Conservation (phyloP, 2,888 invertebrate species). For the Mesorhabditis belari region DNA sequence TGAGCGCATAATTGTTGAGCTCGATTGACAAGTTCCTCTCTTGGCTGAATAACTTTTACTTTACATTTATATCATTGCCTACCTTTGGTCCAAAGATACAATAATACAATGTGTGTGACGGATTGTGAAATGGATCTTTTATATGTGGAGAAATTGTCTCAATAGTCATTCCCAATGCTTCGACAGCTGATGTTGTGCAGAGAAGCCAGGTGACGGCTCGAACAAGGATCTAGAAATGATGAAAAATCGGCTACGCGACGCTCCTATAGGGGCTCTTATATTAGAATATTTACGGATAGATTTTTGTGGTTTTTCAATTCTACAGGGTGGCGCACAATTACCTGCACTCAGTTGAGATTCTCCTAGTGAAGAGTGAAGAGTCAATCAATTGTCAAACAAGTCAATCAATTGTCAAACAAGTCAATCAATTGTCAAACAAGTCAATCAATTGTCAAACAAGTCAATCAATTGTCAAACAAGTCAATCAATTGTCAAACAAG, state of each 20-base stretch:
- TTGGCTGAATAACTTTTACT: conserved; percentile 3
- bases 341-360: no score
- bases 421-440: no score
- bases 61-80: neutral
- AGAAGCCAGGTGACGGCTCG: conserved; percentile 46
- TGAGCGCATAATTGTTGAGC: conserved; percentile 16
- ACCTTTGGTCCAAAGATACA: conserved; percentile 33
- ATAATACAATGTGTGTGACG: conserved; percentile 41
- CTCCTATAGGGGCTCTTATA: no score
- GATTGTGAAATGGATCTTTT: conserved; percentile 45
- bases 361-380: no score
- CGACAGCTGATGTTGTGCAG: conserved; percentile 44
- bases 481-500: no score
- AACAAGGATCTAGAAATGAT: conserved; percentile 13
- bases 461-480: no score
- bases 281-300: no score
- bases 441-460: no score
- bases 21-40: conserved; percentile 24
- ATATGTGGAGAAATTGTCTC: conserved; percentile 35
- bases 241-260: neutral
- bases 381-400: no score
- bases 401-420: no score
- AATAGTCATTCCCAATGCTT: conserved; percentile 39
- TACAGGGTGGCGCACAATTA: no score
- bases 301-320: no score